These are phyloP conservation scores for Mantis religiosa DNA, from an alignment of 2,888 invertebrate genomes.

Conservation along the genomic window DNA sequence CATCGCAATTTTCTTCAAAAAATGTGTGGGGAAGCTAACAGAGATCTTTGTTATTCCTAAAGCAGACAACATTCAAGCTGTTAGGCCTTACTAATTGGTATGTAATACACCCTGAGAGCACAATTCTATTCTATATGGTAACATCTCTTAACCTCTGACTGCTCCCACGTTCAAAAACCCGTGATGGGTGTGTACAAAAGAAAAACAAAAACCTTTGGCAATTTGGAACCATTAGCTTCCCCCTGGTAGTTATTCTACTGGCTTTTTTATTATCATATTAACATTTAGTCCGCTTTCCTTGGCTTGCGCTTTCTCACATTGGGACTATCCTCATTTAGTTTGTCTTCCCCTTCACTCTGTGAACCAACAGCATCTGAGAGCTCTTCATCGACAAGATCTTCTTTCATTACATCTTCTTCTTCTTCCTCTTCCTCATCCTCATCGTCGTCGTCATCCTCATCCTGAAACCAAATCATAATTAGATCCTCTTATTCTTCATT, in stretches of 20 bases:
- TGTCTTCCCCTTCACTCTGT: constrained; percentile 46
- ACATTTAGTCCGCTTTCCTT: constrained; percentile 62
- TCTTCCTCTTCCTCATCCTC: constrained; percentile 43
- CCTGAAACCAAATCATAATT: constrained; percentile 34
- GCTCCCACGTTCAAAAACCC: not conserved
- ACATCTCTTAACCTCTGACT: not conserved
- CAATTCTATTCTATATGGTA: not conserved
- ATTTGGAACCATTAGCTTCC: not conserved
- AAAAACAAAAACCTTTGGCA: not conserved
- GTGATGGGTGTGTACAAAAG: not conserved
- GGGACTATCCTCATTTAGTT: constrained; percentile 45
- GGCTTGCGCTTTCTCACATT: constrained; percentile 68
- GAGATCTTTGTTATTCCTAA: not conserved
- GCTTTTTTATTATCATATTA: not conserved
- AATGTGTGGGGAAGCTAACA: not conserved
- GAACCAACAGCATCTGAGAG: constrained; percentile 38
- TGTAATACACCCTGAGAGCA: not conserved
- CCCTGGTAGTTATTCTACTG: not conserved
- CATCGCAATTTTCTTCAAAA: not conserved
- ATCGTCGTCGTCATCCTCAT: constrained; percentile 41
- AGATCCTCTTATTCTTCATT: no score
- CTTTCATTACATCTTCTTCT: constrained; percentile 58
- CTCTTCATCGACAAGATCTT: constrained; percentile 64
- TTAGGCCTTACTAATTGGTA: not conserved
- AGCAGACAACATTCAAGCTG: not conserved